Percentiles rank a stretch among this genome's conserved stretches.
Evolutionary conservation across 2,888 invertebrate species (phyloP).

Genomic region (Limnephilus marmoratus): DNA sequence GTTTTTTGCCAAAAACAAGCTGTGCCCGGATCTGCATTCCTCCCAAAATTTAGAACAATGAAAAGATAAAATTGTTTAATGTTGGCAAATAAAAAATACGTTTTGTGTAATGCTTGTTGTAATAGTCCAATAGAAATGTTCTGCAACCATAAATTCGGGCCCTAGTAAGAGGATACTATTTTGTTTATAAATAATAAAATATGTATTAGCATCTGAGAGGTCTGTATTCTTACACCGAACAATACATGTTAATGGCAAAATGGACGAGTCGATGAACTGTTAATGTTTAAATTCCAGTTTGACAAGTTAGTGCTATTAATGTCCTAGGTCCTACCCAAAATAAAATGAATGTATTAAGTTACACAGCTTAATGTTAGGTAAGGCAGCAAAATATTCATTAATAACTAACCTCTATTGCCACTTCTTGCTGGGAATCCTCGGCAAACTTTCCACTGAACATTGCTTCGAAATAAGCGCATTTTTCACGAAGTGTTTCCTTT

Average conservation of each 20-base stretch:
- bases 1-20: no score
- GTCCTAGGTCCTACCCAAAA: neutral
- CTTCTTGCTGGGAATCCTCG: slow-evolving; percentile 69
- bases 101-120: no score
- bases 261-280: neutral
- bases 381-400: neutral
- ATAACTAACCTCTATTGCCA: slow-evolving; percentile 69
- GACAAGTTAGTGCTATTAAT: neutral
- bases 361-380: neutral
- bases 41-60: no score
- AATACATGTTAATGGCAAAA: neutral
- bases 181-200: neutral
- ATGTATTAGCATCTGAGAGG: neutral
- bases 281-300: neutral
- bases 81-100: no score
- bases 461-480: slow-evolving; percentile 74
- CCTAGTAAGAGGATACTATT: neutral
- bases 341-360: neutral
- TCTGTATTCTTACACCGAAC: neutral
- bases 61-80: no score
- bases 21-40: no score
- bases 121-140: neutral
- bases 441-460: slow-evolving; percentile 73
- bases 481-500: slow-evolving; percentile 68
- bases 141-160: neutral